Percentiles rank a stretch among this genome's conserved stretches.
These are phyloP conservation scores for Drosophila anomalipes DNA, from an alignment of 2,888 invertebrate species.

Conservation along the genomic window DNA sequence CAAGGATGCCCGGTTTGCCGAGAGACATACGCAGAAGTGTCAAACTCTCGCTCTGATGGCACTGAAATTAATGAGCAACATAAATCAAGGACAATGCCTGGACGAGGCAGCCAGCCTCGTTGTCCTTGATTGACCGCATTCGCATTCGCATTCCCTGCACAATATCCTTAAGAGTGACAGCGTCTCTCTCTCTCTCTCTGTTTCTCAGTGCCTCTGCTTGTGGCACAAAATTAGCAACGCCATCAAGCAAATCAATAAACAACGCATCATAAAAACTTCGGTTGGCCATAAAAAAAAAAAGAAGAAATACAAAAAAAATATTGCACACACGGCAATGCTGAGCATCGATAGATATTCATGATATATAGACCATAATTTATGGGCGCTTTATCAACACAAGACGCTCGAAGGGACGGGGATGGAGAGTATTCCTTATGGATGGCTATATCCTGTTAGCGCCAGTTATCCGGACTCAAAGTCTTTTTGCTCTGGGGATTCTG, in stretches of 20 bases:
- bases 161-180: conserved; percentile 22
- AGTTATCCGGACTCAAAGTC: conserved; percentile 6
- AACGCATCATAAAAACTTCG: conserved; percentile 59
- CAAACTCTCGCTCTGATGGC: conserved; percentile 63
- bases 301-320: neutral
- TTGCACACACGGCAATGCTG: conserved; percentile 34
- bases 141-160: conserved; percentile 28
- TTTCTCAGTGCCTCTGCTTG: conserved; percentile 9
- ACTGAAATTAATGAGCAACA: conserved; percentile 73
- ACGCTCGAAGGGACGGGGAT: conserved; percentile 1
- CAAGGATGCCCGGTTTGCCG: neutral
- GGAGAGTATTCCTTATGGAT: conserved; percentile 53
- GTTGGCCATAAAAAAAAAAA: conserved; percentile 54
- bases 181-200: neutral
- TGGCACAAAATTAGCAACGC: conserved; percentile 68
- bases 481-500: conserved; percentile 27
- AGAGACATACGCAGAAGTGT: conserved; percentile 64
- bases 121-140: conserved; percentile 82
- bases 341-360: conserved; percentile 71
- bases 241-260: conserved; percentile 74
- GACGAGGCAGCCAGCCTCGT: conserved; percentile 32
- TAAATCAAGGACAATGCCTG: conserved; percentile 76
- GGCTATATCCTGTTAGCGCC: conserved; percentile 66
- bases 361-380: conserved; percentile 73
- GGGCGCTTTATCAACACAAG: conserved; percentile 69